These are phyloP conservation scores for Anolis carolinensis DNA, from an alignment of 2,113 vertebrate species.

Conservation along the genomic window DNA sequence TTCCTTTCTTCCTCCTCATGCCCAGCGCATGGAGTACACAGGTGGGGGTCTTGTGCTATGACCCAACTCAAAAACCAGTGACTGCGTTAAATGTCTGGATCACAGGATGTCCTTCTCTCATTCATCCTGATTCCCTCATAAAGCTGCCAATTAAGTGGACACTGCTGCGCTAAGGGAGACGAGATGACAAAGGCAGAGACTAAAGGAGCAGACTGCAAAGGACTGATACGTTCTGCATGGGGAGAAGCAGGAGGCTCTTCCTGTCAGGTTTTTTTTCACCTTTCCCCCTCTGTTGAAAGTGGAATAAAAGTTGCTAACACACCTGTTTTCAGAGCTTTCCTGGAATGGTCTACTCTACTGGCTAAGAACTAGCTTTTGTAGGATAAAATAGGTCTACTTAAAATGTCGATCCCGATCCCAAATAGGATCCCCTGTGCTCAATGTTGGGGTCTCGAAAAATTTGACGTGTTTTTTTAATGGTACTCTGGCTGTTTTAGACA, in stretches of 20 bases:
- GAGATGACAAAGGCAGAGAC: background rate
- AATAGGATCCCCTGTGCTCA: too few species aligned
- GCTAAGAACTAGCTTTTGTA: background rate
- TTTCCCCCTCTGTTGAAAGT: background rate
- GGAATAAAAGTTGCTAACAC: constrained; percentile 10
- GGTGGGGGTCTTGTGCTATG: constrained; percentile 92
- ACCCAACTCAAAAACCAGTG: background rate
- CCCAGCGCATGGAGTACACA: constrained; percentile 92
- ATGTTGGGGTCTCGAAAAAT: too few species aligned
- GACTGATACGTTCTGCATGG: background rate
- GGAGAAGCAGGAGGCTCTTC: background rate
- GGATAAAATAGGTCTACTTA: too few species aligned
- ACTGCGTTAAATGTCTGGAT: too few species aligned
- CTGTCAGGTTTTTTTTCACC: background rate
- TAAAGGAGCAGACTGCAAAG: background rate
- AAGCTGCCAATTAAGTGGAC: background rate
- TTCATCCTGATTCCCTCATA: background rate
- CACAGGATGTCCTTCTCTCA: background rate
- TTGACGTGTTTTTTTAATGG: too few species aligned
- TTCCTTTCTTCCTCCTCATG: constrained; percentile 9
- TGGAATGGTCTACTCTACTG: background rate
- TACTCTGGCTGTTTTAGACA: too few species aligned
- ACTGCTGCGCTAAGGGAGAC: background rate
- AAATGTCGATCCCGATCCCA: too few species aligned
- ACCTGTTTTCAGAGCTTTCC: background rate